Evolutionary conservation across 1,140 invertebrate genomes (phyloP).

Genomic region (Hypothenemus hampei): DNA sequence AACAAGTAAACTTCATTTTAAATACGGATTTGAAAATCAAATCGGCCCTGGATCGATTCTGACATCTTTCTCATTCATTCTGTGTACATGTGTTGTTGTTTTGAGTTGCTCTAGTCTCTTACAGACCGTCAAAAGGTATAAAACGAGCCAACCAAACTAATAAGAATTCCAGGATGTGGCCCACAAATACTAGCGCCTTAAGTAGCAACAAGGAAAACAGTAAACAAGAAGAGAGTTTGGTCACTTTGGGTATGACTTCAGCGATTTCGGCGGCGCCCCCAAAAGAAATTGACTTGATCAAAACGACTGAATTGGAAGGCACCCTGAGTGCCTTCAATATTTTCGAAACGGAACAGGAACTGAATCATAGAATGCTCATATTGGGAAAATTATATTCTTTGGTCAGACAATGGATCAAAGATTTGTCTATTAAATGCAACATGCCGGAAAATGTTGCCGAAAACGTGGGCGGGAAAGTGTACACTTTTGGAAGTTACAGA

Average conservation of each 20-base stretch:
- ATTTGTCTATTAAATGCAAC: constrained; percentile 81
- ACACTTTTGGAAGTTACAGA: constrained; percentile 96
- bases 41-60: too few species aligned
- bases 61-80: too few species aligned
- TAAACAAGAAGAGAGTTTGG: constrained; percentile 30
- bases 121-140: too few species aligned
- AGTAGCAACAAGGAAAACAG: constrained; percentile 35
- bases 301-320: constrained; percentile 79
- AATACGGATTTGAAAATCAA: too few species aligned
- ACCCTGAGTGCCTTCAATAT: constrained; percentile 82
- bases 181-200: constrained; percentile 20
- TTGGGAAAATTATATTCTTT: constrained; percentile 81
- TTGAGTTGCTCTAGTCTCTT: too few species aligned
- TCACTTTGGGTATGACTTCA: constrained; percentile 82
- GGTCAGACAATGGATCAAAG: constrained; percentile 88
- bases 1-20: too few species aligned
- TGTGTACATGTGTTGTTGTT: too few species aligned
- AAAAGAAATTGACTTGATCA: constrained; percentile 75
- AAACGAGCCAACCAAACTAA: too few species aligned
- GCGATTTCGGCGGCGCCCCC: constrained; percentile 86
- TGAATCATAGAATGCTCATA: constrained; percentile 83
- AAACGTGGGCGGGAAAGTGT: constrained; percentile 94
- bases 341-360: constrained; percentile 86
- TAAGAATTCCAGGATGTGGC: constrained; percentile 37
- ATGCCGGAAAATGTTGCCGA: constrained; percentile 83